Evolutionary conservation across 1,140 invertebrate genomes (phyloP).

Genomic region (Zophobas morio): DNA sequence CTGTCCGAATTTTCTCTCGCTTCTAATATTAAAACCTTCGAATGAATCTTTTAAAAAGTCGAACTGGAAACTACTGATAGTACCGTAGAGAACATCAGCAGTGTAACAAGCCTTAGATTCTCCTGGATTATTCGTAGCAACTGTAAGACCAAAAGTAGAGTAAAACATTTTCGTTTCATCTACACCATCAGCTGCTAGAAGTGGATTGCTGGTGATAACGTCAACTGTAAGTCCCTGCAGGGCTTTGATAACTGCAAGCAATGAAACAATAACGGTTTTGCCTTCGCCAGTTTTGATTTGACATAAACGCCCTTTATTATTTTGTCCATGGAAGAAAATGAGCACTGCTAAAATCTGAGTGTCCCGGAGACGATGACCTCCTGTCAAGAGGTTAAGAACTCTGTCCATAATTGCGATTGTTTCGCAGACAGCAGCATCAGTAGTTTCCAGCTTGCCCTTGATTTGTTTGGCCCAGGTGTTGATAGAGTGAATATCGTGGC

Average conservation of each 20-base stretch:
- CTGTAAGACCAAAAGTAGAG: neutral
- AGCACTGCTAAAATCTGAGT: slow-evolving; percentile 26
- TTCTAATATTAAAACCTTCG: slow-evolving; percentile 5
- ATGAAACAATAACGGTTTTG: slow-evolving; percentile 16
- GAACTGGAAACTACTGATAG: slow-evolving; percentile 6
- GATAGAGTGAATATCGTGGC: neutral
- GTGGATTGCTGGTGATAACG: slow-evolving; percentile 12
- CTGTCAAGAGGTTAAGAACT: neutral
- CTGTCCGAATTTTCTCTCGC: neutral
- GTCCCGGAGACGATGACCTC: slow-evolving; percentile 13
- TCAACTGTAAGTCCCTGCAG: slow-evolving; percentile 6
- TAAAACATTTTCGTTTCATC: neutral
- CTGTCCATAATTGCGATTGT: neutral
- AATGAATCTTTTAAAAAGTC: slow-evolving; percentile 19
- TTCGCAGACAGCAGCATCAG: slow-evolving; percentile 3
- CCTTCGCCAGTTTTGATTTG: slow-evolving; percentile 23
- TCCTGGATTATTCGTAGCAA: neutral
- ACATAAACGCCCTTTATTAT: neutral
- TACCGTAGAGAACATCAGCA: slow-evolving; percentile 19
- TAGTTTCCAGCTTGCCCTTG: neutral
- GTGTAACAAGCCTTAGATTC: neutral
- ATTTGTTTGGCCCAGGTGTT: neutral
- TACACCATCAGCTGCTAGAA: slow-evolving; percentile 7
- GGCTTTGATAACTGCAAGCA: slow-evolving; percentile 1
- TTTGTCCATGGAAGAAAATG: neutral